Evolutionary conservation across 2,797 vertebrate genomes (phyloP), one percentile per base, ranked within the genome.

Genomic region (Acanthurus lineatus): DNA sequence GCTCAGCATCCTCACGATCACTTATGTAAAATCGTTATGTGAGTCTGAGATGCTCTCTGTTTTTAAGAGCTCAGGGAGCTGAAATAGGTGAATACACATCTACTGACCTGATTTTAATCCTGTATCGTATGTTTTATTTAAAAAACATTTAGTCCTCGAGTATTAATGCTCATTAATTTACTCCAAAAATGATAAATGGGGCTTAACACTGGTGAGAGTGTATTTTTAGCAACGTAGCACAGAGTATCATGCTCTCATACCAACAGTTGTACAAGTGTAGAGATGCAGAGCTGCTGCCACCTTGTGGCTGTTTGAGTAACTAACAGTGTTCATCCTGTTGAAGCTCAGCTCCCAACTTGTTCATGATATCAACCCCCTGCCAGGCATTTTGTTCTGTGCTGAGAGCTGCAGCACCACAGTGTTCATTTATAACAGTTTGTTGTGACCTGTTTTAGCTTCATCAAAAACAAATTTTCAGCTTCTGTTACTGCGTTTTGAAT

Each of bases 271-370:
- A 32, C 28, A 32, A 32, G 28, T 32, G 2, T 32, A 32, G 4
- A 32, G 28, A 32, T 20, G 1, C n/a, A 58, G 9, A 11, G 51
- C 20, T 85, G 58, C 76, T 84, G 81, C 83, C 86, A 66, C 48
- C 84, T 65, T 35, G 69, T 82, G 78, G 77, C 9, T 2, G 9
- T 49, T 15, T 54, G 3, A 45, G 6, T 8, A 15, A 47, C 12
- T 72, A n/a, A 35, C 17, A 47, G 22, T n/a, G 15, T 49, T 25
- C 10, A 49, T 60, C 20, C 22, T 40, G 4, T 9, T 19, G 6
- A 2, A 6, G 11, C 10, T 64, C 28, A 20, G 9, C 11, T 64
- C 25, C 57, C 40, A 56, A 7, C 12, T 3, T 3, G 35, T 12
- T 32, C 1, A 4, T n/a, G 35, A 52, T 52, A 28, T 42, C 56